These are phyloP conservation scores for Clupea harengus DNA, from an alignment of 2,113 vertebrate genomes.

Conservation along the genomic window DNA sequence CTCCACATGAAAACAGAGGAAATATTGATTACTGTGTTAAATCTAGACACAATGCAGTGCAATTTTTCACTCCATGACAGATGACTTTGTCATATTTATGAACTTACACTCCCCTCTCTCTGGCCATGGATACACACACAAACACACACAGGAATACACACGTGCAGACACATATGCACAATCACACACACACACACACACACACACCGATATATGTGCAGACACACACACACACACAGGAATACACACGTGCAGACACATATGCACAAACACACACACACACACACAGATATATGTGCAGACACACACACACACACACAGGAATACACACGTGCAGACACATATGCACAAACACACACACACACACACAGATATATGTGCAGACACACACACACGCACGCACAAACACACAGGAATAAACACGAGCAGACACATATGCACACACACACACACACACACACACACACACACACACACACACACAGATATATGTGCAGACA, in stretches of 20 bases:
- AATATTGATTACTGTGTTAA: conserved; percentile 43
- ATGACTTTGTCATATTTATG: conserved; percentile 1
- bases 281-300: neutral
- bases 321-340: neutral
- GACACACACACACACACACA: conserved; percentile 13
- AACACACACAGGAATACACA: neutral
- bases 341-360: neutral
- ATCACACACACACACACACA: neutral
- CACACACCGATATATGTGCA: neutral
- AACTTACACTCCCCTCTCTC: neutral
- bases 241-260: neutral
- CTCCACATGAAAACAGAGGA: conserved; percentile 65
- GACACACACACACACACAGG: neutral
- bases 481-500: neutral
- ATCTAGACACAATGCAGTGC: conserved; percentile 62
- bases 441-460: neutral
- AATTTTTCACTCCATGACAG: conserved; percentile 61
- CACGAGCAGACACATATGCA: neutral
- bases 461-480: neutral
- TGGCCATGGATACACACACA: conserved; percentile 24
- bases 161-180: neutral
- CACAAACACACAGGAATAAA: neutral
- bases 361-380: conserved; percentile 1
- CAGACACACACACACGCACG: neutral
- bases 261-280: conserved; percentile 15